A percentile compares a stretch with the other conserved stretches of the same genome.
Evolutionary conservation across 2,797 vertebrate species (phyloP).

Genomic region (Capromys pilorides): DNA sequence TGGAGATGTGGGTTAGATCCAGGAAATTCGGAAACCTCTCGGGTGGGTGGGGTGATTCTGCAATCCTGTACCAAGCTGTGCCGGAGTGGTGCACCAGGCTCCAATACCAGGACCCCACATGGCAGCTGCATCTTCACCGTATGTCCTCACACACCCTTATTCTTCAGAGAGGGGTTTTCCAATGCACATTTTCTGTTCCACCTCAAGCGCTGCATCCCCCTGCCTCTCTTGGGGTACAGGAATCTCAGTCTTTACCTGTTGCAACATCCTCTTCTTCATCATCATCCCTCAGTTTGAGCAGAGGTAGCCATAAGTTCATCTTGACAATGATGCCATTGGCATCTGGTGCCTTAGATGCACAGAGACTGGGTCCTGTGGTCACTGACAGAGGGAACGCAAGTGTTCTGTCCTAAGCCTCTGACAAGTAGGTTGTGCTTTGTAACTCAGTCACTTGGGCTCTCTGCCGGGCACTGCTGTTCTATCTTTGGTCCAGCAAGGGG

Average conservation of each 20-base stretch:
- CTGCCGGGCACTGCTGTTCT: rapidly evolving
- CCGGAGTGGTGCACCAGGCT: rapidly evolving
- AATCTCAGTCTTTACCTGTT: not conserved
- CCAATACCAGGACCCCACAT: rapidly evolving
- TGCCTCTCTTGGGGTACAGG: too few species aligned
- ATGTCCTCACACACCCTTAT: not conserved
- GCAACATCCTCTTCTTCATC: rapidly evolving
- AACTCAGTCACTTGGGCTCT: not conserved
- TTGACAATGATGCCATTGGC: not conserved
- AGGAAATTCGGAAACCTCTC: not conserved
- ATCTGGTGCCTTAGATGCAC: too few species aligned
- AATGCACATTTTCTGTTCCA: rapidly evolving
- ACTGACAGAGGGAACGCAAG: too few species aligned
- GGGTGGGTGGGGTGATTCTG: too few species aligned
- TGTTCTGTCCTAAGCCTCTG: too few species aligned
- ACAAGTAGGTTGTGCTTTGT: not conserved
- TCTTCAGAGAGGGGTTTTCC: not conserved
- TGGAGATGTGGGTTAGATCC: not conserved
- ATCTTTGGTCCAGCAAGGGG: rapidly evolving
- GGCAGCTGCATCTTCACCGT: rapidly evolving
- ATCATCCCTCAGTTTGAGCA: too few species aligned
- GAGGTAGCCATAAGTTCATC: too few species aligned
- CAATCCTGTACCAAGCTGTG: rapidly evolving
- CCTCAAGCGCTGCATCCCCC: rapidly evolving
- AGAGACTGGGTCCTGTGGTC: rapidly evolving